Evolutionary conservation across 2,797 vertebrate species (phyloP).

Genomic region (Halcyon badia): DNA sequence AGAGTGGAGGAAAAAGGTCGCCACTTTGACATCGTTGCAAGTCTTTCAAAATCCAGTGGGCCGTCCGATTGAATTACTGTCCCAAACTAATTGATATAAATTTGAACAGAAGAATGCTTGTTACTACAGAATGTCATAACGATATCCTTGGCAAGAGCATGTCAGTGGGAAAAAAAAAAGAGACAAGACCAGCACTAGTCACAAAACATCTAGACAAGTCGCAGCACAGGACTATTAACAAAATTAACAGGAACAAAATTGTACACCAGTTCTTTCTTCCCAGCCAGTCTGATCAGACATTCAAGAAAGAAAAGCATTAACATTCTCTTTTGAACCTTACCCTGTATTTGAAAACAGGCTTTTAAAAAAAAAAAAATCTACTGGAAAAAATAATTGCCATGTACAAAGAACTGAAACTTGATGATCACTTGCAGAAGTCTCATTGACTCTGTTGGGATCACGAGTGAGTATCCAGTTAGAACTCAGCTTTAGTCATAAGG

Average conservation of each 20-base stretch:
- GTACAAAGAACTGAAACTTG: background rate
- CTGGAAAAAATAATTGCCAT: background rate
- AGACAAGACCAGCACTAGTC: constrained; percentile 64
- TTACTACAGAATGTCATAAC: constrained; percentile 92
- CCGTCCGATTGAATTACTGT: constrained; percentile 93
- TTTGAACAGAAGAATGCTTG: constrained; percentile 95
- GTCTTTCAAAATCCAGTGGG: constrained; percentile 92
- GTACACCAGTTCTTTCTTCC: background rate
- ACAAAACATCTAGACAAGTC: constrained; percentile 38
- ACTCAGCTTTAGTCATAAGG: background rate
- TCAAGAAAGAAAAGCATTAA: constrained; percentile 29
- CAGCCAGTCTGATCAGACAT: background rate
- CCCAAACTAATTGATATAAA: constrained; percentile 94
- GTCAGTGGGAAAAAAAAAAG: constrained; percentile 77
- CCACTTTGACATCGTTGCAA: constrained; percentile 88
- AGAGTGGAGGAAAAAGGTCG: constrained; percentile 85
- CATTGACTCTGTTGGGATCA: background rate
- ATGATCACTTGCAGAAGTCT: background rate
- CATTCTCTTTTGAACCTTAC: background rate
- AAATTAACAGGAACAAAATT: constrained; percentile 35
- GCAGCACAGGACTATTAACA: constrained; percentile 36
- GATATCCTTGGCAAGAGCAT: constrained; percentile 86
- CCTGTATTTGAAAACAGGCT: background rate
- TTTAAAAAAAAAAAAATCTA: background rate
- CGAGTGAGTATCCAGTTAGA: background rate